Percentiles rank a stretch among this genome's conserved stretches.
Conservation (phyloP, 2,113 vertebrate species). For the Chloebia gouldiae region DNA sequence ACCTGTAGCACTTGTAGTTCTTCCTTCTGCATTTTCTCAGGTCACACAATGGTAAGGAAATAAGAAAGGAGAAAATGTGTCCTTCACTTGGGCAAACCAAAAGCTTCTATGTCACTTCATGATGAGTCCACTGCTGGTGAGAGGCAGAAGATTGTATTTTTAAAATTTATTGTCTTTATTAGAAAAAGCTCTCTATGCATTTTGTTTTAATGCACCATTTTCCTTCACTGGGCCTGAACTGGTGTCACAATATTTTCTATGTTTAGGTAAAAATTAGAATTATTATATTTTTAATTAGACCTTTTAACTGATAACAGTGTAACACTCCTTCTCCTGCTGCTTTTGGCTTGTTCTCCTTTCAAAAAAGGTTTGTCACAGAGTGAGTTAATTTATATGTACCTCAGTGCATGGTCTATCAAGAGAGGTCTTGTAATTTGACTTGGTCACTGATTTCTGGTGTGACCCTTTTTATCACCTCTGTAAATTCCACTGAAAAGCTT, state of each 20-base stretch:
- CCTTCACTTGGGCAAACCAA: not conserved
- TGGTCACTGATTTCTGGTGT: constrained; percentile 13
- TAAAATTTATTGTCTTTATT: not conserved
- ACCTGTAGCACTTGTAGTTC: not conserved
- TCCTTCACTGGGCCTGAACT: not conserved
- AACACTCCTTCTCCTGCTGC: not conserved
- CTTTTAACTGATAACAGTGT: not conserved
- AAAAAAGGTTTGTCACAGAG: not conserved
- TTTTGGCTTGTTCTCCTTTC: not conserved
- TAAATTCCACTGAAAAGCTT: constrained; percentile 31
- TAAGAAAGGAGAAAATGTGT: not conserved
- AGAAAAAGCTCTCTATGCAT: not conserved
- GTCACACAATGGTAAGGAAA: not conserved
- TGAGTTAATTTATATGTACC: not conserved
- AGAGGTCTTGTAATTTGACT: constrained; percentile 21
- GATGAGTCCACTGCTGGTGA: constrained; percentile 10
- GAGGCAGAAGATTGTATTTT: not conserved
- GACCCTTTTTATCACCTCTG: constrained; percentile 40
- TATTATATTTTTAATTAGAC: not conserved
- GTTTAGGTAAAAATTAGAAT: constrained; percentile 53
- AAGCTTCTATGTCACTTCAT: not conserved
- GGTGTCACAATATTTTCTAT: not conserved
- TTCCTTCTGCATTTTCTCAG: not conserved
- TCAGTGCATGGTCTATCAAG: not conserved
- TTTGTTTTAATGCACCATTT: not conserved